Evolutionary conservation across 2,797 vertebrate species (phyloP).

Genomic region (Pangasius sanitwongsei): DNA sequence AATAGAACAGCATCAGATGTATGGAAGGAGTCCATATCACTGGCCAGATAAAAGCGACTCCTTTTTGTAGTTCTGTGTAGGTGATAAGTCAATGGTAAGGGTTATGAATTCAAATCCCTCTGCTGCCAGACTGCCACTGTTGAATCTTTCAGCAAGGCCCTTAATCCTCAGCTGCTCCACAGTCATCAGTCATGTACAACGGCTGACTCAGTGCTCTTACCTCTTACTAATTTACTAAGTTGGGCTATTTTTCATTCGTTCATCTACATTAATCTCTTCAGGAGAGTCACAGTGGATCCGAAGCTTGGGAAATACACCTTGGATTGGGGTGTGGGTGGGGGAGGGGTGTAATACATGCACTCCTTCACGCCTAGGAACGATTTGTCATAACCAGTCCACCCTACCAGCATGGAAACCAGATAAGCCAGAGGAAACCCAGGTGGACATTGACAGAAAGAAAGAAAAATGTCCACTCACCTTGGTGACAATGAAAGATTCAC

Average conservation of each 20-base stretch:
- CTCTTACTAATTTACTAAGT: not conserved
- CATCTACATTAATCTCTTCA: not conserved
- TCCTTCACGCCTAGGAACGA: not conserved
- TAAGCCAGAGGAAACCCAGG: not conserved
- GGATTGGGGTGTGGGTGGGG: not conserved
- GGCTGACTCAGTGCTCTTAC: constrained; percentile 6
- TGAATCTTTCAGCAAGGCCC: not conserved
- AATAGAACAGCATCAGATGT: not conserved
- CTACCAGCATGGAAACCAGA: not conserved
- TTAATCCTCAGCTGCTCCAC: constrained; percentile 5
- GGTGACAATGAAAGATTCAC: not conserved
- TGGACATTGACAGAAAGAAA: not conserved
- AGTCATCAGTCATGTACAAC: constrained; percentile 15
- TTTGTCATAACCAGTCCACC: not conserved
- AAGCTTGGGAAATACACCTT: not conserved
- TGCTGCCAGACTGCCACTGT: not conserved
- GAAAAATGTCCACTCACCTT: not conserved
- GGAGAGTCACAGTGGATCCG: not conserved
- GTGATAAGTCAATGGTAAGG: not conserved
- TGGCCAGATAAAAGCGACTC: not conserved
- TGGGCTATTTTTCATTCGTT: not conserved
- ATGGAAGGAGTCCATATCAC: not conserved
- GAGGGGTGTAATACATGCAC: no score
- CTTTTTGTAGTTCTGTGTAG: not conserved
- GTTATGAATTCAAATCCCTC: not conserved